These are phyloP conservation scores for Smithornis capensis DNA, from an alignment of 2,113 vertebrate genomes.

Conservation along the genomic window DNA sequence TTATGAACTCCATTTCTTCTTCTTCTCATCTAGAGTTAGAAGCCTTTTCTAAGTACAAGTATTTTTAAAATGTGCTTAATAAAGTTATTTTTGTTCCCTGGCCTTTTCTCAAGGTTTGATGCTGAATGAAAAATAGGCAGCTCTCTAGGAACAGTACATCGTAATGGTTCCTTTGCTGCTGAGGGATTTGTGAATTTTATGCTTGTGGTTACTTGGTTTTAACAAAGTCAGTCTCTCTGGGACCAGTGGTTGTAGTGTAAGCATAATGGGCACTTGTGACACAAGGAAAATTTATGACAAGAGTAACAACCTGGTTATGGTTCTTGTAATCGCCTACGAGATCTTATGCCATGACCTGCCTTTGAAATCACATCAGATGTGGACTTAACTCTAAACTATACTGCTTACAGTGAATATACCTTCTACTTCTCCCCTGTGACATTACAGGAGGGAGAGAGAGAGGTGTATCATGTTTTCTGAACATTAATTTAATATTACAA, in stretches of 20 bases:
- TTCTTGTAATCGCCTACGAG: background rate
- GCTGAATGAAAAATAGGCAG: conserved; percentile 8
- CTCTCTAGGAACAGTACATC: background rate
- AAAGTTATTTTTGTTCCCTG: background rate
- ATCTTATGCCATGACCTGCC: background rate
- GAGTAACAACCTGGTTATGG: conserved; percentile 19
- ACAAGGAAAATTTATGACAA: conserved; percentile 27
- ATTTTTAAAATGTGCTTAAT: background rate
- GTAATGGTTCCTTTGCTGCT: conserved; percentile 36
- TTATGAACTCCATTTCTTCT: background rate
- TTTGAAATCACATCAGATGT: background rate
- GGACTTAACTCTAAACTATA: background rate
- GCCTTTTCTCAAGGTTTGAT: background rate
- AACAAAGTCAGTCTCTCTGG: background rate
- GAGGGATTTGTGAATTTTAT: conserved; percentile 43
- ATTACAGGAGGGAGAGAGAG: background rate
- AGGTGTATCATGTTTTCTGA: background rate
- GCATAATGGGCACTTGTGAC: conserved; percentile 44
- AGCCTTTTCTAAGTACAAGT: background rate
- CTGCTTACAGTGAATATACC: background rate
- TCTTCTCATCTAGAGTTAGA: background rate
- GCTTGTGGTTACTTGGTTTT: conserved; percentile 21
- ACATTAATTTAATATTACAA: background rate
- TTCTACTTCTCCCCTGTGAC: background rate
- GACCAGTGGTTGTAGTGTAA: background rate